Evolutionary conservation across 2,888 invertebrate genomes (phyloP), one percentile per base, ranked within the genome.

Genomic region (Andrena dorsata): DNA sequence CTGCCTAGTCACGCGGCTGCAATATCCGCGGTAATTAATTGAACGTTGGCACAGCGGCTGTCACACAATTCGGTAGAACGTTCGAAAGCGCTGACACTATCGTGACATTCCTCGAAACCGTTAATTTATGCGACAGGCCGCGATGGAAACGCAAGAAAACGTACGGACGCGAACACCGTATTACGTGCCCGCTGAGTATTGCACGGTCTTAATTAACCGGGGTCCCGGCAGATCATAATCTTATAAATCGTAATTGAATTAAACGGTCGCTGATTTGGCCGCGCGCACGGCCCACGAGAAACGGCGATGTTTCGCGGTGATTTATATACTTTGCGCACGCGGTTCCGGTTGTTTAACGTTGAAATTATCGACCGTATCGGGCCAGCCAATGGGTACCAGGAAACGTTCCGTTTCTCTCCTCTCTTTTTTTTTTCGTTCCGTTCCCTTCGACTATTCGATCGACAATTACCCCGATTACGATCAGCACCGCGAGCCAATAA

Each of bases 381-480:
- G 8, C 51, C 71, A 65, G 51, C 32, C 70, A 53, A 53, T 68
- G 68, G 56, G 75, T 64, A 68, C 69, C 85, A 77, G 78, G 78
- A 84, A 84, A 85, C 60, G 72, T 72, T 79, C 51, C 73, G 26
- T 76, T 79, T 49, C 70, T 30, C 63, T 23, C 65, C 10, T 58
- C 53, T 56, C 4, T 16, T 35, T 49, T 58, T 16, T 35, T 49
- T 58, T 56, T 56, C 26, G 28, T 51, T 64, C 47, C 49, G 70
- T 63, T 71, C 71, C 58, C 72, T 70, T 63, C 66, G 69, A 83
- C 73, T 53, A 65, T 60, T 56, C 86, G 78, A 88, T 88, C 88
- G 85, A 86, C 86, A 85, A 88, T 88, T 88, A 88, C 82, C 76
- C 56, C 77, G 88, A 87, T 87, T 87, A 82, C 88, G 86, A 88